Base-by-base conservation (phyloP, 1,140 invertebrate species). In the Diorhabda elongata region DNA sequence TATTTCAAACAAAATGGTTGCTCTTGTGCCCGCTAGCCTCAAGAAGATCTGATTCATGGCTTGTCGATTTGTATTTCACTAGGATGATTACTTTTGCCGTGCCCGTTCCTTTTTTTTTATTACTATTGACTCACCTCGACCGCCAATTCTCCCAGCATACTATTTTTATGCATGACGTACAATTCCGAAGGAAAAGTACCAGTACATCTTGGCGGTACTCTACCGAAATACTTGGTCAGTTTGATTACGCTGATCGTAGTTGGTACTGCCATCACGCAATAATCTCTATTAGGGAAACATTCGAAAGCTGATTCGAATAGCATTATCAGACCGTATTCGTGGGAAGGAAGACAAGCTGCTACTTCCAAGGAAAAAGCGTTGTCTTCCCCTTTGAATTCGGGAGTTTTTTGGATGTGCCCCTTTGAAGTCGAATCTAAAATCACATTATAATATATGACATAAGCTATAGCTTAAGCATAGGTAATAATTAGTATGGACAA, bases 341-440 rank as follows among this genome's bases (percentile, higher is more conserved):
- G 87, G 76, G 85, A 83, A 60, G 84, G 82, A 69, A 87, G 82
- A 72, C 89, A 86, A 67, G 86, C 87, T 73, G 89, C 88, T 4
- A 91, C 74, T 79, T 91, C 88, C 26, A 91, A 81, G 7, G 85
- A 77, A 74, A 91, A 88, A 2, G 88, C 89, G 74, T 88, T 88
- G 2, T 81, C 75, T 64, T 78, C 69, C 0, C 85, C 85, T 58
- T 65, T 43, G 59, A 71, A 77, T 9, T 64, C 66, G 11, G 74
- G 73, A 5, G 71, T 61, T 41, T 44, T 68, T 52, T 62, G 67
- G 9, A 59, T 44, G 3, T 60, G 59, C 5, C 57, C 65, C 26
- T 58, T 60, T 42, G 63, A 56, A 1, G 63, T 8, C 5, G 63
- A 56, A 64, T 64, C 63, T 64, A 44, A 8, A 47, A 64, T 42